Evolutionary conservation across 2,888 invertebrate genomes (phyloP), one percentile per base, ranked within the genome.

Genomic region (Pristionchus arcanus): DNA sequence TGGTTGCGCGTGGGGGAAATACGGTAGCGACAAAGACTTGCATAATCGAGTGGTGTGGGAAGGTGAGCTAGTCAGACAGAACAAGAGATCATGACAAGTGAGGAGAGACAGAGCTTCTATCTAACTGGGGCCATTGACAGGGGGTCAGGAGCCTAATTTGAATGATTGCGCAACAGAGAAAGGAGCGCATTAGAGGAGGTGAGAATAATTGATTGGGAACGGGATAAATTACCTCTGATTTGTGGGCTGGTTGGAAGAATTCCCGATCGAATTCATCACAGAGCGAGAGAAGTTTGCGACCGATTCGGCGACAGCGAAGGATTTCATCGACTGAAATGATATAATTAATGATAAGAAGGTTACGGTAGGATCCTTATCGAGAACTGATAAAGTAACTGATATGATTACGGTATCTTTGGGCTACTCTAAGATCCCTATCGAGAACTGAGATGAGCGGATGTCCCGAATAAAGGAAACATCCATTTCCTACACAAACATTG

Each of bases 191-290:
- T 53, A 68, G 87, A n/a, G 86, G 68, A 87, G 63, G 49, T 87
- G 63, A 87, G 87, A 87, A 87, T 87, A 87, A 87, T 87, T 87
- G 87, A 87, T 63, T 49, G 68, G 87, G 49, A 68, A 63, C 53
- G n/a, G 81, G n/a, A 28, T 87, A 31, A 87, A 59, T 85, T 55
- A 85, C 84, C 59, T 59, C 84, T 5, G 55, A 85, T 59, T 59
- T 71, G 31, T 28, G 16, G 21, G 87, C 34, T 31, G 68, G 53
- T 53, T 63, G 42, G 87, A 66, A 87, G 42, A 49, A 87, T 21
- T 66, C 63, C n/a, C 66, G n/a, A 31, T 87, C 87, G 42, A 87
- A 87, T 5, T 87, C 87, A n/a, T 68, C 66, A 34, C 87, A 66
- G 31, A 87, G n/a, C 2, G 25, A 0, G 42, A 9, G 63, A 13